Percentiles rank a stretch among this genome's conserved stretches.
phyloP scores from a whole-genome alignment of 2,797 vertebrate genomes.

The Acrossocheilus fasciatus region DNA sequence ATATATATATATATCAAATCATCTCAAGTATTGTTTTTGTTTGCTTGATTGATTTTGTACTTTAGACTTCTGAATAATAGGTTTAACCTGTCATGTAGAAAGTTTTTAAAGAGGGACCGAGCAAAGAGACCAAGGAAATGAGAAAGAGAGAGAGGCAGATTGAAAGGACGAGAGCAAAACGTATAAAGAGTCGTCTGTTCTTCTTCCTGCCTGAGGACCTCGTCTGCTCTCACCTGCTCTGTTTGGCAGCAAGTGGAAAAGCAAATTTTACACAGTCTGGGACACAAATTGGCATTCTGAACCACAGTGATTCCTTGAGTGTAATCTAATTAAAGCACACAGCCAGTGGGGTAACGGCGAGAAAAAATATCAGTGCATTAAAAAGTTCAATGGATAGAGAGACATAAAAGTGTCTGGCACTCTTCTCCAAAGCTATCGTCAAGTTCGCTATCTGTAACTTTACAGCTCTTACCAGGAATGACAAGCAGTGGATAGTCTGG shows the following conservation, averaged over 20 bases:
- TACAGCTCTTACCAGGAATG: constrained; percentile 71
- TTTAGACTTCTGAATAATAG: constrained; percentile 64
- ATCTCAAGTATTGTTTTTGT: not conserved
- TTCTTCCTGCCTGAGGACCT: constrained; percentile 74
- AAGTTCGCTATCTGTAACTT: constrained; percentile 70
- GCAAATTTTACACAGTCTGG: constrained; percentile 79
- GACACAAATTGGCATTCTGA: constrained; percentile 78
- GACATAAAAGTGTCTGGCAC: constrained; percentile 77
- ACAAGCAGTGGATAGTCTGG: constrained; percentile 63
- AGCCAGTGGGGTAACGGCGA: constrained; percentile 72
- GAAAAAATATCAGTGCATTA: constrained; percentile 71
- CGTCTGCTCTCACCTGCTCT: constrained; percentile 75
- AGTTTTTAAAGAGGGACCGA: constrained; percentile 50
- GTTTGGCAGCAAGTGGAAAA: constrained; percentile 73
- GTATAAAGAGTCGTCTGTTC: constrained; percentile 63
- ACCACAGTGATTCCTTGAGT: constrained; percentile 71
- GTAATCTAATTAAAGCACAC: constrained; percentile 81
- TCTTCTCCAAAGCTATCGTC: constrained; percentile 64
- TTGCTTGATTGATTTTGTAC: constrained; percentile 63
- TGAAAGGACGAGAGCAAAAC: constrained; percentile 43
- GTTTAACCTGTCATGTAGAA: constrained; percentile 66
- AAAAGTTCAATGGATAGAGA: constrained; percentile 76
- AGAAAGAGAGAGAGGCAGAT: constrained; percentile 54
- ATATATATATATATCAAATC: not conserved
- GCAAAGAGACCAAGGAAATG: constrained; percentile 39